phyloP scores from a whole-genome alignment of 2,888 invertebrate genomes.

The Drosophila quasianomalipes region DNA sequence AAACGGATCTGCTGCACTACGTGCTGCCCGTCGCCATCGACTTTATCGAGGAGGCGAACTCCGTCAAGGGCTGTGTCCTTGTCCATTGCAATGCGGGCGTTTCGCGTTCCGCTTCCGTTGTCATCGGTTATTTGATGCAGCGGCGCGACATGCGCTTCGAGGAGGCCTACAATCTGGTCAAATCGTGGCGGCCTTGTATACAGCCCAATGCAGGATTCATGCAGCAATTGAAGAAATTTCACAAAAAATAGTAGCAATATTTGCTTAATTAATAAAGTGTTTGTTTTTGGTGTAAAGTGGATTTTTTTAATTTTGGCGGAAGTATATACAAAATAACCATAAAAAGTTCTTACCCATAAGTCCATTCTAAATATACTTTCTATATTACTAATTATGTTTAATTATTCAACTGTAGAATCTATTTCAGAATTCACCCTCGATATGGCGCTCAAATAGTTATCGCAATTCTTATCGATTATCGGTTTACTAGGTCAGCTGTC shows the following conservation, averaged over 20 bases:
- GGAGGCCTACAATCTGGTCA: constrained; percentile 89
- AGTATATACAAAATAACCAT: neutral
- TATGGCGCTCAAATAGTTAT: constrained; percentile 3
- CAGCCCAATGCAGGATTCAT: constrained; percentile 94
- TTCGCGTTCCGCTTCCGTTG: constrained; percentile 92
- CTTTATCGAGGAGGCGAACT: constrained; percentile 88
- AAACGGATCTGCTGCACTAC: constrained; percentile 87
- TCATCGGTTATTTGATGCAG: constrained; percentile 93
- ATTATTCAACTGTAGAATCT: neutral
- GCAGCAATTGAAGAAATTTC: constrained; percentile 86
- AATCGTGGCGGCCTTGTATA: constrained; percentile 89
- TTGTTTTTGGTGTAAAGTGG: constrained; percentile 9
- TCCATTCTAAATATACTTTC: neutral
- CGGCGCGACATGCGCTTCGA: constrained; percentile 87
- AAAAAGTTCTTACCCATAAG: neutral
- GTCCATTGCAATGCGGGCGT: constrained; percentile 98
- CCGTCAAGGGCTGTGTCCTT: constrained; percentile 87
- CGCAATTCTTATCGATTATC: neutral
- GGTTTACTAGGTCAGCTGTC: neutral
- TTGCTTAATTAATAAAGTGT: constrained; percentile 11
- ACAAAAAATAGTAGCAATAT: constrained; percentile 18
- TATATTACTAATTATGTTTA: neutral
- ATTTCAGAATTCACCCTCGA: neutral
- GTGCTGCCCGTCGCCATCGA: constrained; percentile 87
- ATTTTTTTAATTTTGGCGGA: neutral